These are phyloP conservation scores for Malurus splendens DNA, from an alignment of 2,797 vertebrate genomes.

Conservation along the genomic window DNA sequence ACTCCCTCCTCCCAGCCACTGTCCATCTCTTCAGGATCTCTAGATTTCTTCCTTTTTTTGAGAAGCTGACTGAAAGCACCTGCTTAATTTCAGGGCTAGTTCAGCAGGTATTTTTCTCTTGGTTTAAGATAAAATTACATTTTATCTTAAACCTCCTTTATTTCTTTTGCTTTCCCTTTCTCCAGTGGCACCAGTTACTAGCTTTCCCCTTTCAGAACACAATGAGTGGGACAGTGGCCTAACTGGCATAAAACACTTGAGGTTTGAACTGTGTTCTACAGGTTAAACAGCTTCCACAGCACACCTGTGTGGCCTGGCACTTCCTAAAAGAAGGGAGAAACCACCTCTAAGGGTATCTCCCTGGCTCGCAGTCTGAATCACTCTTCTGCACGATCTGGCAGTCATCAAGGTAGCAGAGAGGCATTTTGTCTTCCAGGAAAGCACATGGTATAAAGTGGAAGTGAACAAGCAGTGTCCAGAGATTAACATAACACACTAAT, in stretches of 20 bases:
- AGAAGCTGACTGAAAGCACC: not conserved
- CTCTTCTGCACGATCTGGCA: not conserved
- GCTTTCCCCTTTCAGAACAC: not conserved
- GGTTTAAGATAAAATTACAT: not conserved
- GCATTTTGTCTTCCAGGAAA: not conserved
- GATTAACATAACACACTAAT: not conserved
- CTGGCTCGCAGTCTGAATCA: fast-evolving
- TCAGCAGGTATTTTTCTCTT: conserved; percentile 7
- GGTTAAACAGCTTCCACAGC: not conserved
- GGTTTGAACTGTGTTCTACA: not conserved
- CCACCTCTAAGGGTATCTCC: not conserved
- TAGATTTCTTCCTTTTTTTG: conserved; percentile 1
- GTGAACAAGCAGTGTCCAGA: not conserved
- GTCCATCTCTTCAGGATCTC: not conserved
- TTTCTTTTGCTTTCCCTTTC: not conserved
- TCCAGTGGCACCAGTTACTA: not conserved
- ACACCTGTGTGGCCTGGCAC: not conserved
- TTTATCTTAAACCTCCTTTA: not conserved
- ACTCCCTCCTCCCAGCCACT: not conserved
- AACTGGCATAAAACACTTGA: not conserved
- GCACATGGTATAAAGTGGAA: not conserved
- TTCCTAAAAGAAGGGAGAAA: not conserved
- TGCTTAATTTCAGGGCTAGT: conserved; percentile 11
- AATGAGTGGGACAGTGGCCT: not conserved
- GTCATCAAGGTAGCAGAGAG: not conserved